These are phyloP conservation scores for Hirtodrosophila duncani DNA, from an alignment of 2,888 invertebrate species.

Conservation along the genomic window DNA sequence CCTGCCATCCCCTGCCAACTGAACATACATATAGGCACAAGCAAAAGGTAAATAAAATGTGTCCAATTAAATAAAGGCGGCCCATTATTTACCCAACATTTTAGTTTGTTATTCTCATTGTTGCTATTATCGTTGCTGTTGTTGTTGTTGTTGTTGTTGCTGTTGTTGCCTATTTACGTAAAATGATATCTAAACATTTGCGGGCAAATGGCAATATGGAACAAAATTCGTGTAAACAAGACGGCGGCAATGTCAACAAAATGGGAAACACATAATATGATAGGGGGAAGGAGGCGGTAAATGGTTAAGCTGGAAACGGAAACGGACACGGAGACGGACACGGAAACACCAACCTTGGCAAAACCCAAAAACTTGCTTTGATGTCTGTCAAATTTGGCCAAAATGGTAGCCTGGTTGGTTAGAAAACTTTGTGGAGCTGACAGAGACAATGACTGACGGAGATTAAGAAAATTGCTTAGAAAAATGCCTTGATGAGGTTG, in stretches of 20 bases:
- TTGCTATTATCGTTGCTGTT: constrained; percentile 1
- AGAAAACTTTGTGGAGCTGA: too few relatives aligned
- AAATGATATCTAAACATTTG: constrained; percentile 55
- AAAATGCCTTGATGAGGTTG: too few relatives aligned
- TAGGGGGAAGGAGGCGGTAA: not conserved
- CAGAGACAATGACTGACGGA: too few relatives aligned
- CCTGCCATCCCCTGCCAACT: not conserved
- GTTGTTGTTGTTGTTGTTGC: constrained; percentile 21
- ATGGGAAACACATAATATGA: constrained; percentile 17
- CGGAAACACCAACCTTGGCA: too few relatives aligned
- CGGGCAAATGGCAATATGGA: constrained; percentile 7
- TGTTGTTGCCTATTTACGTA: constrained; percentile 41
- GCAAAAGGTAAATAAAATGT: constrained; percentile 52
- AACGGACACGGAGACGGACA: too few relatives aligned
- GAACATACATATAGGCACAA: constrained; percentile 16
- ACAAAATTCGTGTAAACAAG: constrained; percentile 50
- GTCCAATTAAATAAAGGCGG: constrained; percentile 44
- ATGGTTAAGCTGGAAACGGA: not conserved
- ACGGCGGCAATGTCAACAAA: constrained; percentile 39
- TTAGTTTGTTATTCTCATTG: constrained; percentile 8
- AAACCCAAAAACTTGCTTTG: too few relatives aligned
- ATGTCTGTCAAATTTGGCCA: too few relatives aligned
- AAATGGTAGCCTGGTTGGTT: too few relatives aligned
- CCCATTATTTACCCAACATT: constrained; percentile 57
- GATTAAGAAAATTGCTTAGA: too few relatives aligned